Evolutionary conservation across 1,140 invertebrate species (phyloP).

Genomic region (Tetragonula clypearis): DNA sequence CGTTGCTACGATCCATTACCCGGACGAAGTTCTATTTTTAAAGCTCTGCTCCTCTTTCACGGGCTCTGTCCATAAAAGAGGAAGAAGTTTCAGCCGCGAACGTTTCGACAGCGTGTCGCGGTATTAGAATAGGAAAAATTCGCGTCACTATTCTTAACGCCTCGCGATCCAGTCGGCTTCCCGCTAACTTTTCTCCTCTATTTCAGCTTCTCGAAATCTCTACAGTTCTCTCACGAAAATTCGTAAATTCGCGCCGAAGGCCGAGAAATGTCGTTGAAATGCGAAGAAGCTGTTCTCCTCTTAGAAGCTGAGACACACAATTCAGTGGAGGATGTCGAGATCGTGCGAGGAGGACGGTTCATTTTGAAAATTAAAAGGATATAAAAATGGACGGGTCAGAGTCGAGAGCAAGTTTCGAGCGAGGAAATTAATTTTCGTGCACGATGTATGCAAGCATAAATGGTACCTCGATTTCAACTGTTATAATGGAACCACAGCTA

Average conservation of each 20-base stretch:
- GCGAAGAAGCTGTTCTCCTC: too few relatives aligned
- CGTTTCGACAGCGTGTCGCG: background rate
- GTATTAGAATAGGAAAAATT: constrained; percentile 23
- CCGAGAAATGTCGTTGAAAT: background rate
- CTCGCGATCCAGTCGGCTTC: constrained; percentile 8
- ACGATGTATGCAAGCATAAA: too few relatives aligned
- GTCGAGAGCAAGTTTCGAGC: background rate
- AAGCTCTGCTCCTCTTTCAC: constrained; percentile 5
- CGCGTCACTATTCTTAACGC: constrained; percentile 29
- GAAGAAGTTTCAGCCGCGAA: constrained; percentile 29
- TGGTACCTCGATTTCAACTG: too few relatives aligned
- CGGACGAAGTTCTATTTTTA: background rate
- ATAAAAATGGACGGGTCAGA: too few relatives aligned
- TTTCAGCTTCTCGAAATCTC: background rate
- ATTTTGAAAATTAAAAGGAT: background rate
- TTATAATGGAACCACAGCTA: too few relatives aligned
- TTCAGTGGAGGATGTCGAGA: background rate
- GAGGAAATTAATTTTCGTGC: background rate
- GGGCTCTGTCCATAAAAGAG: background rate
- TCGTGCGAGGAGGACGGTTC: background rate
- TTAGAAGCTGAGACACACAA: background rate
- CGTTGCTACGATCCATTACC: constrained; percentile 6
- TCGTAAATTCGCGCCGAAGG: background rate
- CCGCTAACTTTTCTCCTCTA: background rate
- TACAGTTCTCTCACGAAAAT: constrained; percentile 16